Evolutionary conservation across 2,113 vertebrate species (phyloP).

Genomic region (Hyaena hyaena): DNA sequence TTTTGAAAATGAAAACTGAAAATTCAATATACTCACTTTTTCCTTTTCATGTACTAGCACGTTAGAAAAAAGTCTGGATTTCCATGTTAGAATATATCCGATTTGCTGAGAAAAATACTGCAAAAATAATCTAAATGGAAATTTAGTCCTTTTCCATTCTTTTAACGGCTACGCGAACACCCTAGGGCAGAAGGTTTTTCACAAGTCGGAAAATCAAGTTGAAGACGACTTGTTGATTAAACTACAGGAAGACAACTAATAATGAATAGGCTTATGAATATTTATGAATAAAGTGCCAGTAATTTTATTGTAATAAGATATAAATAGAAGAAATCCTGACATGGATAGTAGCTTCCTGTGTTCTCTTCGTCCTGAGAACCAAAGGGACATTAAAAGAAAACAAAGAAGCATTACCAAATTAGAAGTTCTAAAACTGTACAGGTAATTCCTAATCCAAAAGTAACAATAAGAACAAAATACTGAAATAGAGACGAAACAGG

Average conservation of each 20-base stretch:
- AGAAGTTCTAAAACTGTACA: constrained; percentile 43
- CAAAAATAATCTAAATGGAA: constrained; percentile 41
- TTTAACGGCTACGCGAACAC: constrained; percentile 2
- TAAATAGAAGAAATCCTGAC: constrained; percentile 49
- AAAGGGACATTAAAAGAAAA: neutral
- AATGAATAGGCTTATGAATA: constrained; percentile 76
- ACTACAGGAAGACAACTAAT: constrained; percentile 69
- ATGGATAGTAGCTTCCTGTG: neutral
- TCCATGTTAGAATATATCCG: constrained; percentile 55
- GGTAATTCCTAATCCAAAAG: constrained; percentile 52
- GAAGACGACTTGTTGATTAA: constrained; percentile 50
- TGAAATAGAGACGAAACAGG: neutral
- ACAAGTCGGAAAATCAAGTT: constrained; percentile 45
- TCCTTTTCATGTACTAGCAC: neutral
- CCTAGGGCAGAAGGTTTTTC: constrained; percentile 46
- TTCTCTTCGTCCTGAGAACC: constrained; percentile 63
- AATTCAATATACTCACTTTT: constrained; percentile 42
- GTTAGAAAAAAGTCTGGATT: constrained; percentile 49
- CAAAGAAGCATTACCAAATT: constrained; percentile 53
- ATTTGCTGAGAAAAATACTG: constrained; percentile 56
- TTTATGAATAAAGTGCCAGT: constrained; percentile 57
- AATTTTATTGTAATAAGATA: constrained; percentile 41
- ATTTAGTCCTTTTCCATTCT: constrained; percentile 39
- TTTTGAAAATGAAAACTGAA: constrained; percentile 22
- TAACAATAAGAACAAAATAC: constrained; percentile 27